A percentile compares a stretch with the other conserved stretches of the same genome.
phyloP scores from a whole-genome alignment of 2,888 invertebrate genomes.

The Dyspetes luteomarginatus region DNA sequence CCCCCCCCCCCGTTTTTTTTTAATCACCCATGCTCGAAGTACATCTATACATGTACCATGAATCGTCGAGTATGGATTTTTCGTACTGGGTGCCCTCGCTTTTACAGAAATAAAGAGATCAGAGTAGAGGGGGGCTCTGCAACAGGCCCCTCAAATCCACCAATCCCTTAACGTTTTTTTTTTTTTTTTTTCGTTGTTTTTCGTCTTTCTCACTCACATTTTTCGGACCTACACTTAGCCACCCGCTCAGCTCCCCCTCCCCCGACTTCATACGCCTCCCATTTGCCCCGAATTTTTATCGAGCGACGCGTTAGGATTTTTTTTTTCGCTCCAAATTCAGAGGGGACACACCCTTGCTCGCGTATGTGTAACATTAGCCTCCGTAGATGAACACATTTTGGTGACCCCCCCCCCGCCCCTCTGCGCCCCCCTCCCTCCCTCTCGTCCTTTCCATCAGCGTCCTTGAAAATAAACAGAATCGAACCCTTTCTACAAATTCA shows the following conservation, averaged over 20 bases:
- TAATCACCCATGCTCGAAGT: constrained; percentile 51
- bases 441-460: constrained; percentile 62
- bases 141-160: constrained; percentile 41
- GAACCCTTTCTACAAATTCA: constrained; percentile 75
- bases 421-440: neutral
- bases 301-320: constrained; percentile 44
- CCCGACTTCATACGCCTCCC: no score
- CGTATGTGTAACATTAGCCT: constrained; percentile 70
- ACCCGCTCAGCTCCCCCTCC: constrained; percentile 42
- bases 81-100: constrained; percentile 62
- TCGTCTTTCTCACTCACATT: constrained; percentile 41
- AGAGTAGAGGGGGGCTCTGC: constrained; percentile 22
- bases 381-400: constrained; percentile 57
- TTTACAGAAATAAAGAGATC: constrained; percentile 43
- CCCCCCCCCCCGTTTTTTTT: no score
- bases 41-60: constrained; percentile 9
- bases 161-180: constrained; percentile 45
- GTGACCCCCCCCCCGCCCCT: neutral
- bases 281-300: constrained; percentile 52
- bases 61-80: constrained; percentile 69
- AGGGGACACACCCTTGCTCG: constrained; percentile 42
- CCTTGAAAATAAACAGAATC: constrained; percentile 75
- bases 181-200: constrained; percentile 32
- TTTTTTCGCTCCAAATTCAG: constrained; percentile 23
- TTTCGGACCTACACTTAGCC: constrained; percentile 37